Conservation (phyloP, 2,797 vertebrate species). For the Borostomias antarcticus region DNA sequence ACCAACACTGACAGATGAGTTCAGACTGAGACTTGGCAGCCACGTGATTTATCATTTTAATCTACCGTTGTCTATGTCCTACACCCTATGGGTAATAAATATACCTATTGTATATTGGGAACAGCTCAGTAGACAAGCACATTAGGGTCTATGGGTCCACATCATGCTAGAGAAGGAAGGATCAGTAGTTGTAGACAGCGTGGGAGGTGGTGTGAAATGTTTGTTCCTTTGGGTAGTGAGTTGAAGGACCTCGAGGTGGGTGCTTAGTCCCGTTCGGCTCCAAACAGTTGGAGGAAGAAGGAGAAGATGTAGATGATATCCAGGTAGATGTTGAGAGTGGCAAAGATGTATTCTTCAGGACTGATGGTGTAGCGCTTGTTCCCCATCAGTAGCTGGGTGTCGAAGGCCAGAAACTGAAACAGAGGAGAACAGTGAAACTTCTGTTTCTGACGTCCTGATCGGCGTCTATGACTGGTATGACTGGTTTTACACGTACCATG, state of each 20-base stretch:
- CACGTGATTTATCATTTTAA: slow-evolving; percentile 19
- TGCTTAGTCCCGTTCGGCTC: slow-evolving; percentile 78
- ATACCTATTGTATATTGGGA: slow-evolving; percentile 24
- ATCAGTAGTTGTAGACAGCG: slow-evolving; percentile 20
- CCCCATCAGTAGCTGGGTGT: slow-evolving; percentile 93
- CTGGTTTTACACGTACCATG: slow-evolving; percentile 78
- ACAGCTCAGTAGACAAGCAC: slow-evolving; percentile 25
- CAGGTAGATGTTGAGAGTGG: slow-evolving; percentile 91
- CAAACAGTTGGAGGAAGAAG: slow-evolving; percentile 91
- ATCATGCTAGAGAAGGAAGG: slow-evolving; percentile 48
- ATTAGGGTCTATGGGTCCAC: slow-evolving; percentile 19
- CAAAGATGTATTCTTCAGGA: slow-evolving; percentile 93
- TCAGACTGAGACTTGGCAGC: slow-evolving; percentile 22
- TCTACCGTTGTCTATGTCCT: background rate
- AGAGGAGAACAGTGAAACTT: slow-evolving; percentile 20
- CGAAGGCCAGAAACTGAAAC: slow-evolving; percentile 91
- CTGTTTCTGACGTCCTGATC: background rate
- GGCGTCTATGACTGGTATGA: too few species aligned
- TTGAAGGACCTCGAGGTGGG: background rate
- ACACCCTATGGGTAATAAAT: slow-evolving; percentile 11
- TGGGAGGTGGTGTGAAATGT: slow-evolving; percentile 14
- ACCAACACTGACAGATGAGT: slow-evolving; percentile 27
- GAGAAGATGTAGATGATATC: slow-evolving; percentile 95
- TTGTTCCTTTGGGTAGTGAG: background rate
- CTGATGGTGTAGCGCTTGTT: slow-evolving; percentile 86